Base-by-base conservation (phyloP, 1,140 invertebrate species). In the Lutraria rhynchaena region DNA sequence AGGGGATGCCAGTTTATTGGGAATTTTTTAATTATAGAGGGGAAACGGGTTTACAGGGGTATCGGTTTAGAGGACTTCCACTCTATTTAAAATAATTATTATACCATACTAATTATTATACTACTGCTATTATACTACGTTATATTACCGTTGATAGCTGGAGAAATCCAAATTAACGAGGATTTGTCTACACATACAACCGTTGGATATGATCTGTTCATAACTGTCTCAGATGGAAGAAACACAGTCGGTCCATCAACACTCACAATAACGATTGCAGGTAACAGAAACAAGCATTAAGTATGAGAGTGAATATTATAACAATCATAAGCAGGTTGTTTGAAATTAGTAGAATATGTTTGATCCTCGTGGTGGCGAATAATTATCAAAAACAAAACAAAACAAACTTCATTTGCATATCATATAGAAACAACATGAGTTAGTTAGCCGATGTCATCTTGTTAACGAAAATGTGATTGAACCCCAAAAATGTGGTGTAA, bases 221-320 rank as follows among this genome's bases (percentile, higher is more conserved):
- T 75, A 7, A 61, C n/a, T 11, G 73, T 75, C 17, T 41, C n/a
- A 27, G 73, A 75, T 41, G 55, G 37, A 46, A 75, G 31, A 35
- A 75, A 49, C 41, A 61, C 73, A 13, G 73, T 63, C 35, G 73
- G 58, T 0, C 73, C 73, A 9, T 33, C n/a, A 33, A 60, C 63
- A 1, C 57, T 75, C 0, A 75, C 73, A n/a, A 61, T 75, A 13
- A 75, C 73, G 3, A 24, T 75, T 31, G 9, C 55, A 19, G 73
- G 73, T 75, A 63, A 5, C 15, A 29, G n/a, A n/a, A n/a, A n/a
- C n/a, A n/a, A n/a, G n/a, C n/a, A n/a, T n/a, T n/a, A n/a, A n/a
- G n/a, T n/a, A n/a, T n/a, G n/a, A n/a, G n/a, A n/a, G n/a, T n/a
- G n/a, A n/a, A n/a, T n/a, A n/a, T n/a, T n/a, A n/a, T 17, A 35